A percentile compares a stretch with the other conserved stretches of the same genome.
Evolutionary conservation across 2,888 invertebrate genomes (phyloP).

Genomic region (Drosophila aldrichi): DNA sequence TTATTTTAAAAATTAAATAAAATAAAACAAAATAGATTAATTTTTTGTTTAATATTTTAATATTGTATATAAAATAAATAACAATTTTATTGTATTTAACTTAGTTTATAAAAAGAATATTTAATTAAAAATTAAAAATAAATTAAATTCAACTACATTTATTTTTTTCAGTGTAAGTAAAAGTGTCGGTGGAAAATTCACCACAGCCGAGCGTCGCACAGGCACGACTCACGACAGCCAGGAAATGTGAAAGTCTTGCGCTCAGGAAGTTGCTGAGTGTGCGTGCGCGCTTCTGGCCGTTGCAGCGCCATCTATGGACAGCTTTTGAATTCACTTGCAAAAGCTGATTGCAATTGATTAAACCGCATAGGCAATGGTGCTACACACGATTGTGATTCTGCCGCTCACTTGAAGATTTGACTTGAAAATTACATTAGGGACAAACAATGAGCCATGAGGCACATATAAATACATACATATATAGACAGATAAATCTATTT

Average conservation of each 20-base stretch:
- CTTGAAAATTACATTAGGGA: slow-evolving; percentile 51
- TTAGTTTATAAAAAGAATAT: too few species aligned
- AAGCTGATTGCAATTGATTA: slow-evolving; percentile 55
- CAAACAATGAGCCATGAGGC: slow-evolving; percentile 41
- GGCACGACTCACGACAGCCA: slow-evolving; percentile 35
- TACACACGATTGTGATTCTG: slow-evolving; percentile 2
- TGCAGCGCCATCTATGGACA: slow-evolving; percentile 58
- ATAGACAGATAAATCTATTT: slow-evolving; percentile 43
- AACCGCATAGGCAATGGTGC: background rate
- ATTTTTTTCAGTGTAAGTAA: slow-evolving; percentile 18
- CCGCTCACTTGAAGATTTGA: slow-evolving; percentile 13
- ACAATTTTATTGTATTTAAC: too few species aligned
- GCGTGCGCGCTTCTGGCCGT: slow-evolving; percentile 22
- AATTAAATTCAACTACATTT: background rate
- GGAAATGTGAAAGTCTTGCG: slow-evolving; percentile 63
- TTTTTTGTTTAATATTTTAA: too few species aligned
- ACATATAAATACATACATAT: background rate
- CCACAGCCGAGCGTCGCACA: slow-evolving; percentile 62
- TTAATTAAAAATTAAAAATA: too few species aligned
- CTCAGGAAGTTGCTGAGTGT: slow-evolving; percentile 47
- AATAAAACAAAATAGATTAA: too few species aligned
- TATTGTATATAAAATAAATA: too few species aligned
- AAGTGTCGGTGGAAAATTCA: slow-evolving; percentile 41
- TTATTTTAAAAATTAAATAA: too few species aligned
- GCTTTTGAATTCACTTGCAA: slow-evolving; percentile 36